phyloP scores from a whole-genome alignment of 1,140 invertebrate genomes.

The Mylabris phalerata region DNA sequence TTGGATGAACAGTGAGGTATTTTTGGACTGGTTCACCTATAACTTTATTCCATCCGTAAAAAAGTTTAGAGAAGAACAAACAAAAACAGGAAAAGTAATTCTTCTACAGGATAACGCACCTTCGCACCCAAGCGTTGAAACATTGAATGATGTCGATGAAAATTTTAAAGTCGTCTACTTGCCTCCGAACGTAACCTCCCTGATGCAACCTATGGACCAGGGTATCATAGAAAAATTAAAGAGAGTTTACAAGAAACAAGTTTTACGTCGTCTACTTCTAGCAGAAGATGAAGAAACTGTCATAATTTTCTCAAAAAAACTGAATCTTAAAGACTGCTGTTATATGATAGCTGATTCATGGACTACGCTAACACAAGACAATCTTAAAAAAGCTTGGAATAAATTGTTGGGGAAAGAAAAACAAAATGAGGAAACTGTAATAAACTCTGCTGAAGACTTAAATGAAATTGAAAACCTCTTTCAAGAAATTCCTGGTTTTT shows the following conservation, averaged over 20 bases:
- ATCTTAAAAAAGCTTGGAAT: too few species aligned
- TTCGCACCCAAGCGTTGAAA: conserved; percentile 23
- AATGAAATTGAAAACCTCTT: too few species aligned
- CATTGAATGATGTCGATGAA: conserved; percentile 19
- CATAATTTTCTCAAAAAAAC: too few species aligned
- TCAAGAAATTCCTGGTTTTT: too few species aligned
- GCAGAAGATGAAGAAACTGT: too few species aligned
- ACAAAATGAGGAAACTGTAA: too few species aligned
- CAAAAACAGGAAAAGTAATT: conserved; percentile 35
- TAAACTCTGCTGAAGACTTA: too few species aligned
- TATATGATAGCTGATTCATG: too few species aligned
- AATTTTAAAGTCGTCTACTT: conserved; percentile 33
- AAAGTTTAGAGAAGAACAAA: conserved; percentile 29
- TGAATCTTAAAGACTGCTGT: too few species aligned
- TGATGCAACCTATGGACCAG: conserved; percentile 47
- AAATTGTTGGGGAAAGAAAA: too few species aligned
- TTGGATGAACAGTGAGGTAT: conserved; percentile 34
- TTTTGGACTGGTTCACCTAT: conserved; percentile 38
- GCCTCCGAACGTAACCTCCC: conserved; percentile 42
- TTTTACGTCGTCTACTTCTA: too few species aligned
- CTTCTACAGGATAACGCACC: conserved; percentile 39
- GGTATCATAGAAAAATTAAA: conserved; percentile 40
- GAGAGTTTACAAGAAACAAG: background rate
- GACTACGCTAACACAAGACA: too few species aligned
- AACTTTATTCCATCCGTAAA: conserved; percentile 33